phyloP scores from a whole-genome alignment of 2,888 invertebrate genomes.

The Rapana venosa region DNA sequence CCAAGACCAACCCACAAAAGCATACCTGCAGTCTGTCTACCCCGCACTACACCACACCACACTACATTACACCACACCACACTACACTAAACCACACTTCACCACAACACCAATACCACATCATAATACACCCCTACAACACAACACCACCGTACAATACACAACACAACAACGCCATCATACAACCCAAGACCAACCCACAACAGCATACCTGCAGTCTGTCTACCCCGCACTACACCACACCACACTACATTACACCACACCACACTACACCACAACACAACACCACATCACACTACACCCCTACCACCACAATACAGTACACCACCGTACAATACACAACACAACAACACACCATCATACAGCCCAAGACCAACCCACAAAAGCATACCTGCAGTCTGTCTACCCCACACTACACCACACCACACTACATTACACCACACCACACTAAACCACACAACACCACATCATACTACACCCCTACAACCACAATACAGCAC shows the following conservation, averaged over 20 bases:
- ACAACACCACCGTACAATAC: background rate
- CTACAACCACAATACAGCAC: too few species aligned
- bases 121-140: too few species aligned
- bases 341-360: background rate
- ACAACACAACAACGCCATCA: background rate
- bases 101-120: background rate
- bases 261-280: background rate
- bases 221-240: background rate
- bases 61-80: background rate
- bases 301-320: too few species aligned
- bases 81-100: background rate
- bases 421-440: background rate
- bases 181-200: background rate
- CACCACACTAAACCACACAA: background rate
- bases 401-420: background rate
- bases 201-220: background rate
- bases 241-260: background rate
- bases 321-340: background rate
- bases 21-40: background rate
- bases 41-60: background rate
- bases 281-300: too few species aligned
- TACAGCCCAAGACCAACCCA: background rate
- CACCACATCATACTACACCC: background rate
- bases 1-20: background rate
- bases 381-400: background rate